phyloP scores from a whole-genome alignment of 2,888 invertebrate genomes.

The Clunio marinus region DNA sequence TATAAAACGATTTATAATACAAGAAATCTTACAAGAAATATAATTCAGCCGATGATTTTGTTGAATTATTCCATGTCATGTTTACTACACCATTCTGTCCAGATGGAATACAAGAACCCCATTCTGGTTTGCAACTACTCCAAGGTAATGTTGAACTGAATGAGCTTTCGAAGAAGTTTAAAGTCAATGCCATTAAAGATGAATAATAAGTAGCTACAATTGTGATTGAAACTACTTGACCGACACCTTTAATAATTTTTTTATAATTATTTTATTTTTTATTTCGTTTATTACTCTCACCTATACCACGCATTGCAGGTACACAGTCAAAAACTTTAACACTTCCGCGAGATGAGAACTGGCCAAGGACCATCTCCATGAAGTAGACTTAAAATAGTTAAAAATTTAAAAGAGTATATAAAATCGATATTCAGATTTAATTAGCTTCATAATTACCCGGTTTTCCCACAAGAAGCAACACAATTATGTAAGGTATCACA shows the following conservation, averaged over 20 bases:
- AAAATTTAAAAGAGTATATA: neutral
- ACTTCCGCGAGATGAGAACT: slow-evolving; percentile 67
- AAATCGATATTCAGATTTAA: neutral
- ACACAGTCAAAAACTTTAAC: slow-evolving; percentile 63
- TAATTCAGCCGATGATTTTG: slow-evolving; percentile 50
- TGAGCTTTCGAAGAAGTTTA: slow-evolving; percentile 61
- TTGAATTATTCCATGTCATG: slow-evolving; percentile 26
- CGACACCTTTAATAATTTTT: too few species aligned
- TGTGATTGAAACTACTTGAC: slow-evolving; percentile 55
- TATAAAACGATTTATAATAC: neutral
- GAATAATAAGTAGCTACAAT: slow-evolving; percentile 64
- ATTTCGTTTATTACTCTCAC: slow-evolving; percentile 48
- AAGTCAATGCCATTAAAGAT: slow-evolving; percentile 61
- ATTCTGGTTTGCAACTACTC: slow-evolving; percentile 56
- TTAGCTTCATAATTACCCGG: slow-evolving; percentile 58
- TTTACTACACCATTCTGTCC: neutral
- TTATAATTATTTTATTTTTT: too few species aligned
- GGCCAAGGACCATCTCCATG: slow-evolving; percentile 70
- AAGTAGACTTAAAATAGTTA: neutral
- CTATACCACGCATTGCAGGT: slow-evolving; percentile 67
- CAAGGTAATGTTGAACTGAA: slow-evolving; percentile 61
- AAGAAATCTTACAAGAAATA: slow-evolving; percentile 53
- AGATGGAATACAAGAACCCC: slow-evolving; percentile 52
- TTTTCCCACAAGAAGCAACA: slow-evolving; percentile 60
- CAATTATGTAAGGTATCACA: slow-evolving; percentile 54